Evolutionary conservation across 2,888 invertebrate species (phyloP), one percentile per base, ranked within the genome.

Genomic region (Mylabris sibirica): DNA sequence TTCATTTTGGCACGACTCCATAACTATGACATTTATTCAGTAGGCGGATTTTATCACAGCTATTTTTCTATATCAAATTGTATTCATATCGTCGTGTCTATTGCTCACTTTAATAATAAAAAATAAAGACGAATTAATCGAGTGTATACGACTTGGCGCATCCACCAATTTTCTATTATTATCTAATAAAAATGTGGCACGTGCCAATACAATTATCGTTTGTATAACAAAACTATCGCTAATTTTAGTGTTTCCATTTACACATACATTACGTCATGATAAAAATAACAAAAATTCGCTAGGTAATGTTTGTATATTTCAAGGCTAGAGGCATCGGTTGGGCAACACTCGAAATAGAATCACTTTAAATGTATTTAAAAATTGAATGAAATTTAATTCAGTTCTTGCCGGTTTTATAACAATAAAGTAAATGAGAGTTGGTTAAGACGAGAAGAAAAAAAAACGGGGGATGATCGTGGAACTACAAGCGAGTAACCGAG

Each of bases 391-490:
- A 22, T 53, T 53, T 53, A 53, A 53, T 53, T 53, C 53, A 3
- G 49, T 49, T 49, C 49, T 8, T 49, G 53, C 22, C 9, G 53
- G 53, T 53, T 53, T 24, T 53, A 53, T 53, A 24, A 53, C 53
- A 53, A 53, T 53, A 53, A 53, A 22, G 53, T 20, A 53, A 53
- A 53, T 4, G 53, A 12, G 12, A 24, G 3, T 30, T 8, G 30
- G 30, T 30, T 30, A 30, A 30, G 30, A 30, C 30, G 30, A 30
- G 30, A 30, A 3, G 30, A 49, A 6, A 49, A 49, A 49, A 20
- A 49, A 22, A 12, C 4, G 11, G 22, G 12, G 14, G 24, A 53
- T 49, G 49, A 49, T 49, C 20, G 49, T 44, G 1, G 49, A n/a
- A 1, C 6, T 49, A 49, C 4, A 41, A n/a, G n/a, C n/a, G n/a